Conservation (phyloP, 2,113 vertebrate genomes). For the Dromaius novaehollandiae region DNA sequence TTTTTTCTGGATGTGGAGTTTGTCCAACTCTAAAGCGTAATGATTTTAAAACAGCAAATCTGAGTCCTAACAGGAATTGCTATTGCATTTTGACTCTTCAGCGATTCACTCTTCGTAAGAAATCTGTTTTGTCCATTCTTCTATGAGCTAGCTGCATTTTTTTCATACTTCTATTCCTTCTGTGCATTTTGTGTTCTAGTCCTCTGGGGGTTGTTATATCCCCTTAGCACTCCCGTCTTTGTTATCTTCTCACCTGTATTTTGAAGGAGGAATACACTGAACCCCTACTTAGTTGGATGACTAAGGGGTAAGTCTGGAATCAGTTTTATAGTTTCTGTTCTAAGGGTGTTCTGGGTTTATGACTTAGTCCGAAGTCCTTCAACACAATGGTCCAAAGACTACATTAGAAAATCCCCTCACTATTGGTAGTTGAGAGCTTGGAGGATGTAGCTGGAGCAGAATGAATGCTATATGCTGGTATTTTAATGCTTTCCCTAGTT, state of each 20-base stretch:
- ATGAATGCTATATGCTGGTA: background rate
- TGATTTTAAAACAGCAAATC: background rate
- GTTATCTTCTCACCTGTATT: background rate
- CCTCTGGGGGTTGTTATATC: background rate
- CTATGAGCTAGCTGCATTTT: background rate
- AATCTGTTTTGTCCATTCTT: background rate
- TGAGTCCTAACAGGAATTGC: background rate
- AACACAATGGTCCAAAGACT: background rate
- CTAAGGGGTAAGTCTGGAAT: background rate
- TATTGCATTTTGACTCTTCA: background rate
- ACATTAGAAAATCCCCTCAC: background rate
- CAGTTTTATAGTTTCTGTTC: background rate
- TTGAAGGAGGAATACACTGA: background rate
- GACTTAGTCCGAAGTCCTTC: background rate
- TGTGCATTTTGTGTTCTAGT: background rate
- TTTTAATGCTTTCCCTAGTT: background rate
- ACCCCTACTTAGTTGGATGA: background rate
- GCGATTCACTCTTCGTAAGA: background rate
- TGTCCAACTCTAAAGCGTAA: background rate
- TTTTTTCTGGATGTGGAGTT: background rate
- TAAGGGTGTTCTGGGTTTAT: background rate
- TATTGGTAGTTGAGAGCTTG: background rate
- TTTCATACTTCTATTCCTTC: background rate
- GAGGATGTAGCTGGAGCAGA: background rate
- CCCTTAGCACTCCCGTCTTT: background rate